Evolutionary conservation across 2,113 vertebrate genomes (phyloP).

Genomic region (Sorex araneus): DNA sequence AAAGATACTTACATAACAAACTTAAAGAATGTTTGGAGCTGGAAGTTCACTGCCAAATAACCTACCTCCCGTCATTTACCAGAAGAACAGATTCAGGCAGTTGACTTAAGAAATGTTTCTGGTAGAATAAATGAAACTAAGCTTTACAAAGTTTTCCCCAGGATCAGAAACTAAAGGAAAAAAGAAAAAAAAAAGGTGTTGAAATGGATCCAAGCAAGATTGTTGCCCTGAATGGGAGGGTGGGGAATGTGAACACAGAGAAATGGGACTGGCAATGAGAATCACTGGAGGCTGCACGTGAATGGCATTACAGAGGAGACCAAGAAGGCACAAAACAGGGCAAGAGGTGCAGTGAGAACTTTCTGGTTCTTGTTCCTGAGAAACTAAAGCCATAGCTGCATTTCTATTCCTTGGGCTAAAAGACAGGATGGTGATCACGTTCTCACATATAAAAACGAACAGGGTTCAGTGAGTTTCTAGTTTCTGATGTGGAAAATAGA

Average conservation of each 20-base stretch:
- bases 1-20: not conserved
- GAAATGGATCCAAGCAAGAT: not conserved
- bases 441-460: conserved; percentile 11
- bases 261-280: not conserved
- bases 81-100: not conserved
- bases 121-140: conserved; percentile 40
- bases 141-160: not conserved
- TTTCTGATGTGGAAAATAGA: conserved; percentile 10
- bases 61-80: not conserved
- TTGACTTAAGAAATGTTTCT: not conserved
- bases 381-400: not conserved
- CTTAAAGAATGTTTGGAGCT: not conserved
- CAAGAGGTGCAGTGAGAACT: fast-evolving
- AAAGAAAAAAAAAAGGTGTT: not conserved
- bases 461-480: not conserved
- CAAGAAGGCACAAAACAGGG: not conserved
- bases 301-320: not conserved
- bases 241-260: not conserved
- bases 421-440: not conserved
- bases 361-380: not conserved
- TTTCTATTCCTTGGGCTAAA: not conserved
- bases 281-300: fast-evolving
- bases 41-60: not conserved
- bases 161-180: not conserved
- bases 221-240: not conserved